These are phyloP conservation scores for Aurelia aurita complex sp. Pacific DNA, from an alignment of 30 jellyfish, hydroid and myxozoan species.

Conservation along the genomic window DNA sequence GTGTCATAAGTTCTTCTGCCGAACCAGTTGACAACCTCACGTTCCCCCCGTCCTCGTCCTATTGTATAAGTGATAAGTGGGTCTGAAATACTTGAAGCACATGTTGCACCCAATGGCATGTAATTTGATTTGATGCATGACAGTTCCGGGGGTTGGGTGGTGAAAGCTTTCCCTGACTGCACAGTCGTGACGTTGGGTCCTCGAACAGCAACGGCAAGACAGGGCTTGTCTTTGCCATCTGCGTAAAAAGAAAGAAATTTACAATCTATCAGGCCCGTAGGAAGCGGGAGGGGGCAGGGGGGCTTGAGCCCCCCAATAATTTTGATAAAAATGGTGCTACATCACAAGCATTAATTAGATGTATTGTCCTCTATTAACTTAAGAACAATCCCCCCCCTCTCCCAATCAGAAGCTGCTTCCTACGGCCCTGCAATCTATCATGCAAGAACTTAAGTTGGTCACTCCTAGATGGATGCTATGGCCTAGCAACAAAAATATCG, in stretches of 20 bases:
- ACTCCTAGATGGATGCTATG: no score
- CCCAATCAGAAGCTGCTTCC: no score
- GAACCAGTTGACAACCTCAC: conserved; percentile 72
- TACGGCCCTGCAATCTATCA: no score
- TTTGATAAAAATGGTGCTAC: no score
- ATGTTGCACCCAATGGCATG: conserved; percentile 23
- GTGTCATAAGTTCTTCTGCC: conserved; percentile 34
- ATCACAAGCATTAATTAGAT: no score
- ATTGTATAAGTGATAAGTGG: conserved; percentile 59
- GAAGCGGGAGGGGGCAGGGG: no score
- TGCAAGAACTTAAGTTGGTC: no score
- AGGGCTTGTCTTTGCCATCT: conserved; percentile 52
- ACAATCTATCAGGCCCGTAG: no score
- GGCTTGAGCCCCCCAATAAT: no score
- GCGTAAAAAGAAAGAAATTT: conserved; percentile 1
- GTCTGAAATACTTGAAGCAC: conserved; percentile 12
- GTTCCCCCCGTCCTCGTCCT: conserved; percentile 81
- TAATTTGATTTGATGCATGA: conserved; percentile 30
- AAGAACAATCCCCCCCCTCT: no score
- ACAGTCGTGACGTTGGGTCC: conserved; percentile 65
- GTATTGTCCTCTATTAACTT: no score
- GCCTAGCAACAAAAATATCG: no score
- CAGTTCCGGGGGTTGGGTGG: conserved; percentile 30
- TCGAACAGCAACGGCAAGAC: conserved; percentile 61
- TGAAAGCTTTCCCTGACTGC: conserved; percentile 39